These are phyloP conservation scores for Drosophila borealis DNA, from an alignment of 2,888 invertebrate species.

Conservation along the genomic window DNA sequence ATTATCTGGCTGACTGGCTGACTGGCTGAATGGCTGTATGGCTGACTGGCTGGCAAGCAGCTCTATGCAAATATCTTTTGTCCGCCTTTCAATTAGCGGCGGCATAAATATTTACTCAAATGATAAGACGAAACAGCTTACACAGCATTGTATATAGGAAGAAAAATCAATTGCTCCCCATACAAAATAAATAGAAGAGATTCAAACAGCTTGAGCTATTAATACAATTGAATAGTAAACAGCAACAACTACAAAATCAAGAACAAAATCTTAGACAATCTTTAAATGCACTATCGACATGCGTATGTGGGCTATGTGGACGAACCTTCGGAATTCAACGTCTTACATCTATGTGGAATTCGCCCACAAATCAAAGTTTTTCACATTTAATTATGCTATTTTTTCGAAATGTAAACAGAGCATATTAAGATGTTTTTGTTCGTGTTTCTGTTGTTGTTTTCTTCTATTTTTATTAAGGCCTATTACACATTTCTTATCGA, in stretches of 20 bases:
- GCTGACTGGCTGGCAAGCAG: conserved; percentile 14
- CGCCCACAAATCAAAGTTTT: conserved; percentile 7
- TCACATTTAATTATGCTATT: conserved; percentile 36
- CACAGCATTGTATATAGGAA: conserved; percentile 60
- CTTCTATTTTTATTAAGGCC: conserved; percentile 4
- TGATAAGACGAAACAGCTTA: conserved; percentile 46
- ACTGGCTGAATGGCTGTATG: conserved; percentile 34
- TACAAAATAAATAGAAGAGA: conserved; percentile 51
- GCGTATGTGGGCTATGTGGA: neutral
- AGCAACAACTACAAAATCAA: neutral
- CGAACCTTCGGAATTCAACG: neutral
- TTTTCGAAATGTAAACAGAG: conserved; percentile 21
- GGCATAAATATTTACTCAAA: conserved; percentile 68
- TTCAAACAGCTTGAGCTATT: conserved; percentile 36
- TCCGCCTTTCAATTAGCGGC: conserved; percentile 72
- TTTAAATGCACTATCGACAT: conserved; percentile 9
- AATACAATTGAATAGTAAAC: conserved; percentile 45
- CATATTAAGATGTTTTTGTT: conserved; percentile 15
- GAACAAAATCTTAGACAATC: conserved; percentile 20
- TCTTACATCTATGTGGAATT: conserved; percentile 1
- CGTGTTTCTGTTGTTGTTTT: neutral
- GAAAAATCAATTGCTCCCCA: conserved; percentile 49
- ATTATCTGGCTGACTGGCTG: conserved; percentile 59
- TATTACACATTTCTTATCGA: conserved; percentile 9
- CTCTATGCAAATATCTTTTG: conserved; percentile 72